Base-by-base conservation (phyloP, 2,888 invertebrate species). In the Drosophila siamana region DNA sequence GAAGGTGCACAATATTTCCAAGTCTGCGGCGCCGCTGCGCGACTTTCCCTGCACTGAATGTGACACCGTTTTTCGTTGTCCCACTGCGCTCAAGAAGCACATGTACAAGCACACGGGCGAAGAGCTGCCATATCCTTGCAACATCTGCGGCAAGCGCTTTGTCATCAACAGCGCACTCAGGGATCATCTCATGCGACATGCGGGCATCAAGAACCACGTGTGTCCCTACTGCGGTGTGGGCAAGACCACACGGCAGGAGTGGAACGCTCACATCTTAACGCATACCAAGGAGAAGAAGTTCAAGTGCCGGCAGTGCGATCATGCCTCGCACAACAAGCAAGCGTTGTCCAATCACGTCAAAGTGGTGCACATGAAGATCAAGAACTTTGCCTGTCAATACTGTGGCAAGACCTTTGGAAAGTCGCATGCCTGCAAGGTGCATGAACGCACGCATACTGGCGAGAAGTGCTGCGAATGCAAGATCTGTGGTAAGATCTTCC, bases 141-240 rank as follows among this genome's bases (percentile, higher is more conserved):
- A 90, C 55, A 91, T 91, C 13, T 91, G 91, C 22, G 90, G 91
- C 38, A 91, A 91, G 24, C 84, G 91, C 2, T 91, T 91, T 50
- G 91, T 91, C 7, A 91, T 91, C 11, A 91, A 90, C 44, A 89
- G 91, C 28, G 92, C 92, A 1, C 78, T 92, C 3, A 85, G 91
- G 47, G 91, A 91, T 65, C 92, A 91, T 62, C 63, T 91, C 15
- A 91, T 91, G 87, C 90, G 91, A 0, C 91, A 91, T 61, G 90
- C 91, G 0, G 92, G 92, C n/a, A 91, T 92, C 48, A 91, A 91
- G 60, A 91, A 91, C 28, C 91, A 91, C 44, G 90, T 91, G 1
- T 91, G 91, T 38, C 91, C 92, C 0, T 90, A 91, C 38, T 91
- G 91, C 44, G 91, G 91, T 3, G 90, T 91, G 16, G 91, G 90